Percentiles rank a stretch among this genome's conserved stretches.
Evolutionary conservation across 2,113 vertebrate species (phyloP).

Genomic region (Xiphias gladius): DNA sequence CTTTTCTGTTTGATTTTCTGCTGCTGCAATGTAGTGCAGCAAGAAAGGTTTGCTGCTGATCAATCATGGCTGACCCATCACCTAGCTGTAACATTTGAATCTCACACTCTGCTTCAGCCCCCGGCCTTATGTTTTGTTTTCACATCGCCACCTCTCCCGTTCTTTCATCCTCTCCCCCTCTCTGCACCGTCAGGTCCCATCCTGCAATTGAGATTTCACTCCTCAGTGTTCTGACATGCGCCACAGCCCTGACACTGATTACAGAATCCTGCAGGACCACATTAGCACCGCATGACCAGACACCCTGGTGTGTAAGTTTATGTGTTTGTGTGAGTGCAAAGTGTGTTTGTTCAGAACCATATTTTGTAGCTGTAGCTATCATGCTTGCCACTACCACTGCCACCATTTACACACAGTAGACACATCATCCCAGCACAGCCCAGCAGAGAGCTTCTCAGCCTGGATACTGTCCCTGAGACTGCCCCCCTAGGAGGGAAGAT

Average conservation of each 20-base stretch:
- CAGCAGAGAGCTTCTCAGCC: neutral
- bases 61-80: conserved; percentile 38
- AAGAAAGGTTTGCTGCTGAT: conserved; percentile 31
- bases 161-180: conserved; percentile 1
- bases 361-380: neutral
- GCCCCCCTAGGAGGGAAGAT: conserved; percentile 25
- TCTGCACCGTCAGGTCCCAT: conserved; percentile 36
- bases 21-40: neutral
- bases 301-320: conserved; percentile 23
- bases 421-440: neutral
- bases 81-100: conserved; percentile 47
- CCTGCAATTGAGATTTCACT: conserved; percentile 58
- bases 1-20: conserved; percentile 31
- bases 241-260: conserved; percentile 52
- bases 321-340: conserved; percentile 13
- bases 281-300: conserved; percentile 56
- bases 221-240: conserved; percentile 44
- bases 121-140: neutral
- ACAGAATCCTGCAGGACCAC: conserved; percentile 56
- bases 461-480: conserved; percentile 52
- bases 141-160: conserved; percentile 4
- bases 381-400: neutral
- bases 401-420: conserved; percentile 1
- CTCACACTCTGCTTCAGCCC: conserved; percentile 32
- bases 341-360: neutral